These are phyloP conservation scores for Myopa tessellatipennis DNA, from an alignment of 2,888 invertebrate species.

Conservation along the genomic window DNA sequence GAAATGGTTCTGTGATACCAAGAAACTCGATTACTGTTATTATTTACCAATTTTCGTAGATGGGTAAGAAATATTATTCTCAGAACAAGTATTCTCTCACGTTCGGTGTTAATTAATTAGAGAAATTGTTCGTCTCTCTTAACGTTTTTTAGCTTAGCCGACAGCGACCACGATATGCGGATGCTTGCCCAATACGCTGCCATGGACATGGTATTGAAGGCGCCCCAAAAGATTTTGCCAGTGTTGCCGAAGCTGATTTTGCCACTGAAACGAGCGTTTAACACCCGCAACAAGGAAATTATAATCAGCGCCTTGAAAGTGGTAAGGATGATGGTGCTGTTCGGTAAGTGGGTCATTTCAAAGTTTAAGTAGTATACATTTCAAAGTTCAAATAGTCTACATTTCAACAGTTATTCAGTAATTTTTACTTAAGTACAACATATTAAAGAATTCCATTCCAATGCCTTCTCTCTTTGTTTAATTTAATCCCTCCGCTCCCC, in stretches of 20 bases:
- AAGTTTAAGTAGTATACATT: too few species aligned
- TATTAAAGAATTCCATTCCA: neutral
- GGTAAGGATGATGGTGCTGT: constrained; percentile 85
- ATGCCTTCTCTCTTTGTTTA: neutral
- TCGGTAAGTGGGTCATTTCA: constrained; percentile 70
- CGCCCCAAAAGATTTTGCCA: constrained; percentile 72
- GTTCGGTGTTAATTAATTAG: neutral
- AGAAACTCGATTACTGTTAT: constrained; percentile 85
- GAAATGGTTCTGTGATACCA: constrained; percentile 62
- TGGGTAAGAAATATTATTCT: constrained; percentile 70
- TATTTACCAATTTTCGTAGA: constrained; percentile 95
- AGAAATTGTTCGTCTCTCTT: neutral
- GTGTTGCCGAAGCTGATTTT: constrained; percentile 92
- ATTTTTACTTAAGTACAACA: too few species aligned
- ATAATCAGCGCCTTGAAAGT: constrained; percentile 85
- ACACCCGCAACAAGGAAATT: constrained; percentile 83
- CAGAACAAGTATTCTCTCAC: neutral
- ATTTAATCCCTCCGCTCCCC: too few species aligned
- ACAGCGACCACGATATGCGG: constrained; percentile 83
- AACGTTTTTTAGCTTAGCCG: constrained; percentile 71
- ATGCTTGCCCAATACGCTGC: constrained; percentile 88
- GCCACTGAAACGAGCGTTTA: constrained; percentile 91
- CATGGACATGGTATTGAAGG: constrained; percentile 79
- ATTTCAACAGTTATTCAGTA: too few species aligned
- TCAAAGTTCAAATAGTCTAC: too few species aligned